Conservation (phyloP, 1,140 invertebrate genomes). For the Bombus affinis region DNA sequence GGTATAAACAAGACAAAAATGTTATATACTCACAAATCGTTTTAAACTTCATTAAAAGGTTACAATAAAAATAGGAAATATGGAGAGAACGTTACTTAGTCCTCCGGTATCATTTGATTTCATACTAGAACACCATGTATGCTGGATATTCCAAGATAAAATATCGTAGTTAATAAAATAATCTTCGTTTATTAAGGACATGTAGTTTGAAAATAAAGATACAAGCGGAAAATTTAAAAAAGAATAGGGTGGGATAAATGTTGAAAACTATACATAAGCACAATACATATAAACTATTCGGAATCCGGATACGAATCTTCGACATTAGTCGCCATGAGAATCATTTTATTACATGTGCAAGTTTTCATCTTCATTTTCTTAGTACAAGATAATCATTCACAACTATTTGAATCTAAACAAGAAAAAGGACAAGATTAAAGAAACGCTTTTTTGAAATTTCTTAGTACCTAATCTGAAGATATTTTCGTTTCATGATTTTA, state of each 20-base stretch:
- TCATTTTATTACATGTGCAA: conserved; percentile 11
- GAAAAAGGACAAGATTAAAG: neutral
- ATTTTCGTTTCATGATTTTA: neutral
- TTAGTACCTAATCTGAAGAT: neutral
- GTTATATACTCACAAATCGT: neutral
- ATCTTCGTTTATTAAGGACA: neutral
- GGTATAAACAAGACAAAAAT: neutral
- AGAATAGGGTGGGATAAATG: neutral
- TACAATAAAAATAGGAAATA: neutral
- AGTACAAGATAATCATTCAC: neutral
- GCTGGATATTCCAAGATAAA: neutral
- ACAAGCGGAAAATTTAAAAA: neutral
- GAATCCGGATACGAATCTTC: conserved; percentile 62
- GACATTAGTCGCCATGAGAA: conserved; percentile 39
- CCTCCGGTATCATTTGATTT: neutral
- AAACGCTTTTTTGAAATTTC: neutral
- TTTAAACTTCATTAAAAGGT: neutral
- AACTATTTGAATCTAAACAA: neutral
- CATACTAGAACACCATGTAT: neutral
- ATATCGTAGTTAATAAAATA: neutral
- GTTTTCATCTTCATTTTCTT: conserved; percentile 21
- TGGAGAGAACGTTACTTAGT: neutral
- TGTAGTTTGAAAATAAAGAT: neutral
- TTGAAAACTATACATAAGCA: conserved; percentile 29
- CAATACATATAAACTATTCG: conserved; percentile 59